Evolutionary conservation across 2,113 vertebrate genomes (phyloP), one percentile per base, ranked within the genome.

Genomic region (Theristicus caerulescens): DNA sequence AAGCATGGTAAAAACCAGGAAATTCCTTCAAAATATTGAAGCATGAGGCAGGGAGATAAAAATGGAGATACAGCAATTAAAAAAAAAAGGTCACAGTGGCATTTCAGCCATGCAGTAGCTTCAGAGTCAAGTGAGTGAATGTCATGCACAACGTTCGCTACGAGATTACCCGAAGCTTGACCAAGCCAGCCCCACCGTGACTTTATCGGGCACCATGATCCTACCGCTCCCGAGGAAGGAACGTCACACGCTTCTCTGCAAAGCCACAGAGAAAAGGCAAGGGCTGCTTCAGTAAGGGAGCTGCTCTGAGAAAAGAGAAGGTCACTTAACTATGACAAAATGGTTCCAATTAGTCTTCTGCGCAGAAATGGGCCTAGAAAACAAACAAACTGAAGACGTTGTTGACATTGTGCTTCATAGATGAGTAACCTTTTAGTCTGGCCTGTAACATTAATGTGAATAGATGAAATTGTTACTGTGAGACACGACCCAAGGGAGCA

Each of bases 201-300:
- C n/a, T 24, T 31, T 1, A 4, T 16, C 3, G 1, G 59, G 72
- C 18, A 62, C 47, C 47, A 40, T 3, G 6, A 90, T 19, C 79
- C 34, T 2, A 4, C 16, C 2, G 47, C n/a, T 84, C 51, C 86
- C 0, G 0, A 81, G 55, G 47, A 62, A 32, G n/a, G 61, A 36
- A 76, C 0, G 0, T 52, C 85, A 64, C 32, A 47, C 2, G 2
- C 67, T 57, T 13, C 88, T 31, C 51, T 58, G 77, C 42, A 54
- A n/a, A 74, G 47, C 46, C 64, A 42, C 61, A 6, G 55, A 54
- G 52, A 72, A 80, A 32, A 90, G 69, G 36, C 51, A 55, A 72
- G 67, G n/a, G 36, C 54, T 6, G 19, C 69, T 58, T 26, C 51
- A n/a, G 51, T 1, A 11, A 44, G 11, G 17, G 36, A 96, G 61